Evolutionary conservation across 2,888 invertebrate species (phyloP).

Genomic region (Rhingia campestris): DNA sequence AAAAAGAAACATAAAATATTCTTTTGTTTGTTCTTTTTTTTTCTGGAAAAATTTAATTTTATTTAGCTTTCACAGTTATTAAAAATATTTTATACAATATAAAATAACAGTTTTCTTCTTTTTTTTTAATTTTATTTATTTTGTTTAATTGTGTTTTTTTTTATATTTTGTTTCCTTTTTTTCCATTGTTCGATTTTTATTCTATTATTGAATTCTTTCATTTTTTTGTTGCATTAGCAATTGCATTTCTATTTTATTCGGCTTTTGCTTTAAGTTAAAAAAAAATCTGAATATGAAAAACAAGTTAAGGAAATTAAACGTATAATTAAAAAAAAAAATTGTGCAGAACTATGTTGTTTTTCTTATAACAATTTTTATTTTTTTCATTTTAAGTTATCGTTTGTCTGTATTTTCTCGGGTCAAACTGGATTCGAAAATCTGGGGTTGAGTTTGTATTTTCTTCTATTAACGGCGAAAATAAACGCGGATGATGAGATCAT

Average conservation of each 20-base stretch:
- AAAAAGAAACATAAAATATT: slow-evolving; percentile 73
- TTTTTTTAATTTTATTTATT: slow-evolving; percentile 32
- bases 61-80: slow-evolving; percentile 83
- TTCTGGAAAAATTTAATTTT: slow-evolving; percentile 79
- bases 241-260: slow-evolving; percentile 66
- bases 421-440: slow-evolving; percentile 53
- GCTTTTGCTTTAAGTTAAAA: slow-evolving; percentile 50
- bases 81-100: slow-evolving; percentile 83
- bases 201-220: slow-evolving; percentile 76
- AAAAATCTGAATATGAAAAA: slow-evolving; percentile 69
- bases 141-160: slow-evolving; percentile 68
- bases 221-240: slow-evolving; percentile 76
- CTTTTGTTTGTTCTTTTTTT: slow-evolving; percentile 67
- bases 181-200: slow-evolving; percentile 77
- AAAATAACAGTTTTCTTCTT: slow-evolving; percentile 81
- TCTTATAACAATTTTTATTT: slow-evolving; percentile 35
- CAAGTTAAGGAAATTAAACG: slow-evolving; percentile 71
- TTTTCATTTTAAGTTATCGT: slow-evolving; percentile 61
- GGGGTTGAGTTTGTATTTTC: slow-evolving; percentile 37
- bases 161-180: slow-evolving; percentile 77
- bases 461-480: slow-evolving; percentile 81
- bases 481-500: slow-evolving; percentile 83
- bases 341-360: slow-evolving; percentile 77
- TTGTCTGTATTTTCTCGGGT: slow-evolving; percentile 60
- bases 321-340: slow-evolving; percentile 78